Evolutionary conservation across 2,113 vertebrate genomes (phyloP), one percentile per base, ranked within the genome.

Genomic region (Anolis carolinensis): DNA sequence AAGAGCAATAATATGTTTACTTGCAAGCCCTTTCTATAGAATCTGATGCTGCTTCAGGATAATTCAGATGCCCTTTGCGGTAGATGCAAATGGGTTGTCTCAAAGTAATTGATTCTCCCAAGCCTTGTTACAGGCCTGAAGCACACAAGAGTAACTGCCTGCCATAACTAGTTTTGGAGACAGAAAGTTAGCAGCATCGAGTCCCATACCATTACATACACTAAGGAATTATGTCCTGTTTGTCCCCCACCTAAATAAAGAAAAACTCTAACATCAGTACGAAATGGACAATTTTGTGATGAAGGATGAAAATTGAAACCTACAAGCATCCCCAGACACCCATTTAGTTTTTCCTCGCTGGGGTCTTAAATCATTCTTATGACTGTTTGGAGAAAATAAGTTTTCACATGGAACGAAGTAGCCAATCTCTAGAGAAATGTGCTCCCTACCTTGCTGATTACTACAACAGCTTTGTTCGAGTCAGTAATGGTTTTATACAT

Each of bases 351-450:
- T 0, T 70, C 25, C 18, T 84, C 27, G 86, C 86, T 87, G 74
- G 36, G 4, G 73, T 79, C 39, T 91, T 59, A 91, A 90, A 86
- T 74, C 79, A 83, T 11, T 87, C 59, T 72, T 86, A 16, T 62
- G 73, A 62, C 39, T 86, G 88, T 50, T 82, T 62, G 79, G 85
- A 81, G 55, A 91, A 93, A 91, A 91, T 27, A 88, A 73, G 27
- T 81, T 71, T 86, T 87, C 71, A 82, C 72, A 72, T 52, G 34
- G 83, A 83, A 44, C 1, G 34, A 76, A 88, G 84, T 67, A 75
- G 80, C 48, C 68, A 79, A 0, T 0, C 55, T 67, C 68, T 82
- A 25, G 88, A 89, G 75, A 16, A 67, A 89, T 84, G 77, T 14
- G 20, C 87, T 89, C 85, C 88, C 89, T 36, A 73, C 16, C 1